A percentile compares a stretch with the other conserved stretches of the same genome.
Conservation (phyloP, 2,113 vertebrate genomes). For the Ciconia stormi region DNA sequence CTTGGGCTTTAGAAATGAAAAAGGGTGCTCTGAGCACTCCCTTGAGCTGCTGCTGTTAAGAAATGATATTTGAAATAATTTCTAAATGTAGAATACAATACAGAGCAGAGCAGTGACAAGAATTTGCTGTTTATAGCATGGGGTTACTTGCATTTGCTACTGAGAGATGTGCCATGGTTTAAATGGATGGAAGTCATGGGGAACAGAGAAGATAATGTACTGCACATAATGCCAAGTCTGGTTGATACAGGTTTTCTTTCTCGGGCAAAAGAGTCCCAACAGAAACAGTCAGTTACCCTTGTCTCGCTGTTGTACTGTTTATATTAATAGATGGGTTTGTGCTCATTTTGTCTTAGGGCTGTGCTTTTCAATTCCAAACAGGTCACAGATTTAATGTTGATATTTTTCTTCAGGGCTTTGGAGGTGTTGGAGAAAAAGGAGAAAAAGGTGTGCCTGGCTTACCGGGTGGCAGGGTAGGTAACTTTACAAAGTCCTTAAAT, state of each 20-base stretch:
- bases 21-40: not conserved
- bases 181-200: not conserved
- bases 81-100: not conserved
- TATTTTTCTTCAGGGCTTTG: slow-evolving; percentile 76
- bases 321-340: not conserved
- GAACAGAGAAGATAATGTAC: not conserved
- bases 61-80: not conserved
- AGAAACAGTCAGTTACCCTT: not conserved
- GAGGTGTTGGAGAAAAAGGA: slow-evolving; percentile 79
- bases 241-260: not conserved
- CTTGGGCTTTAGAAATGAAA: not conserved
- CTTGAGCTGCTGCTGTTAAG: not conserved
- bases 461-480: slow-evolving; percentile 87
- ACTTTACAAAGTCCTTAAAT: not conserved
- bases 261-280: not conserved
- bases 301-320: not conserved
- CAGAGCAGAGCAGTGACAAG: not conserved
- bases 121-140: not conserved
- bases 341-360: not conserved
- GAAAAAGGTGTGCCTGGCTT: slow-evolving; percentile 91
- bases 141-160: not conserved
- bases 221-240: not conserved
- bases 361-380: not conserved
- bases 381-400: not conserved
- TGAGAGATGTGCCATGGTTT: not conserved